Evolutionary conservation across 2,113 vertebrate genomes (phyloP), one percentile per base, ranked within the genome.

Genomic region (Toxotes chatareus): DNA sequence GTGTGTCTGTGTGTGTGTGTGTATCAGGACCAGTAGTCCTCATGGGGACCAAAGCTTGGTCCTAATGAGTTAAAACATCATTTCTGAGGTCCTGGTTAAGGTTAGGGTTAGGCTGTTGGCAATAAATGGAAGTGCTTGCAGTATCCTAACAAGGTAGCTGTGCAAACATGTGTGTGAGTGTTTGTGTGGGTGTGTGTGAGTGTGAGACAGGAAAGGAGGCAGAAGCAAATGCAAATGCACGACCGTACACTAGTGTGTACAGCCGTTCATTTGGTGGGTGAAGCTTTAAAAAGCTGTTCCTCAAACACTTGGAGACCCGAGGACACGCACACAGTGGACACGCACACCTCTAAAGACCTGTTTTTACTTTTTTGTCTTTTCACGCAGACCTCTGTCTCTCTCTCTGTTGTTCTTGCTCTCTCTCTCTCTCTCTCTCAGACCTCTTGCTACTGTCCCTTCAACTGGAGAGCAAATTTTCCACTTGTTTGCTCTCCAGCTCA

Each of bases 391-490:
- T 13, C 53, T 12, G 19, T 55, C 47, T 36, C 62, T 63, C 40
- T 46, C 63, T 59, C 56, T 59, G 16, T 31, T 11, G 36, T 40
- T 36, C 23, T n/a, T 36, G 19, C 7, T 57, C 32, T 64, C 12
- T 36, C 34, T 36, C 14, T 42, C 49, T 47, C 31, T 21, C 34
- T 7, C 60, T 42, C 32, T 64, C 73, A 51, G 16, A 27, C 9
- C 27, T 70, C 32, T 46, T 4, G 12, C 61, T 46, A 56, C 36
- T 34, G 21, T 64, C 31, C 76, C 74, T 62, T 86, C 40, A 66
- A 71, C 62, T 11, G 0, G n/a, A 14, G 38, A 82, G 36, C 14
- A 68, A 36, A 82, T 78, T 62, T 85, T 56, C 36, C 4, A 23
- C 71, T 66, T 23, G 53, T 71, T 44, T 11, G 16, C 76, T 76